Evolutionary conservation across 2,888 invertebrate species (phyloP).

Genomic region (Tachina fera): DNA sequence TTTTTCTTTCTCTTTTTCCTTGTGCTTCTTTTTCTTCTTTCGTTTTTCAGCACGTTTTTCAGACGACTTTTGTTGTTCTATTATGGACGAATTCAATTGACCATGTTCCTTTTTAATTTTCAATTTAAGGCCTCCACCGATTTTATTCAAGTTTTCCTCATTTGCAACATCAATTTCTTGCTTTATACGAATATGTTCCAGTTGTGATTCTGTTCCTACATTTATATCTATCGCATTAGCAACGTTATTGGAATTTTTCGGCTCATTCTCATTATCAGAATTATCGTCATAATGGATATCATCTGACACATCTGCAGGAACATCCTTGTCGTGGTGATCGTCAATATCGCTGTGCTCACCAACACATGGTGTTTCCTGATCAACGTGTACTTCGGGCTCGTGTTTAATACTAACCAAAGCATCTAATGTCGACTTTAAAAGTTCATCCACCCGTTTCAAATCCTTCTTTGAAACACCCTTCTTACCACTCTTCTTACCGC

Average conservation of each 20-base stretch:
- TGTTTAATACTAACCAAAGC: constrained; percentile 81
- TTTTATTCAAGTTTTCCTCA: constrained; percentile 73
- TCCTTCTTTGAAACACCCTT: constrained; percentile 80
- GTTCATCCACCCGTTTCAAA: constrained; percentile 79
- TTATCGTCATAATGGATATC: constrained; percentile 64
- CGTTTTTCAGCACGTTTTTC: constrained; percentile 74
- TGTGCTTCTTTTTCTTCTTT: constrained; percentile 80
- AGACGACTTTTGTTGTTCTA: constrained; percentile 76
- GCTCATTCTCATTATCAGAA: constrained; percentile 64
- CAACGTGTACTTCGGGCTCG: constrained; percentile 79
- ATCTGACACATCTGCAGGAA: constrained; percentile 26
- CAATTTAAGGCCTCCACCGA: constrained; percentile 76
- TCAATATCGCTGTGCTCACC: constrained; percentile 61
- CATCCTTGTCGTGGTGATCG: constrained; percentile 15
- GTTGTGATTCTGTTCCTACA: constrained; percentile 31
- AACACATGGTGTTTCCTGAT: constrained; percentile 47
- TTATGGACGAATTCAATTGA: constrained; percentile 80
- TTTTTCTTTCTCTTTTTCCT: constrained; percentile 75
- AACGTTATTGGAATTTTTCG: constrained; percentile 71
- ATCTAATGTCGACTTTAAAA: constrained; percentile 80
- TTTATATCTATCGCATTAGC: constrained; percentile 33
- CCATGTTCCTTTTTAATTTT: constrained; percentile 83
- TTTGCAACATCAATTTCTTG: constrained; percentile 63
- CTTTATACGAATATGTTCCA: constrained; percentile 64
- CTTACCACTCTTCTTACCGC: constrained; percentile 73